phyloP scores from a whole-genome alignment of 53 echinoderm and acorn worm genomes.

The Antedon mediterranea region DNA sequence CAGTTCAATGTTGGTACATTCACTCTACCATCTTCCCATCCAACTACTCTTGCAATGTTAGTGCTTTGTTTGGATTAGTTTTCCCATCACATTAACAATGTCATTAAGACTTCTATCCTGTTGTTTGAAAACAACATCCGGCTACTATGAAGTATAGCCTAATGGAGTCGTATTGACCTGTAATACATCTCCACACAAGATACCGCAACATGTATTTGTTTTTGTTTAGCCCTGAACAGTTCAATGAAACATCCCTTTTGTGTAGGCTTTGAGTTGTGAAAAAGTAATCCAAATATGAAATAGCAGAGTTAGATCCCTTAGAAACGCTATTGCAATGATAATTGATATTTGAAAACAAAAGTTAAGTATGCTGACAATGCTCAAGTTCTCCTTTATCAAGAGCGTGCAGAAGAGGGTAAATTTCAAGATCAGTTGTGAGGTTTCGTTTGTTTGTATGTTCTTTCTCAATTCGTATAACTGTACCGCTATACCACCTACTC shows the following conservation, averaged over 20 bases:
- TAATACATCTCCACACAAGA: not conserved
- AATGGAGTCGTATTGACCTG: not conserved
- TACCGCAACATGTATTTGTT: not conserved
- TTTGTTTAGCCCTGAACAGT: not conserved
- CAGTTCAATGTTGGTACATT: not conserved
- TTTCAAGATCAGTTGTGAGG: constrained; percentile 10
- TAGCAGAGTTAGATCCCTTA: too few relatives aligned
- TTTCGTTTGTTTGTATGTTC: constrained; percentile 5
- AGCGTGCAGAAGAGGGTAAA: constrained; percentile 12
- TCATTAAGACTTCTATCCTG: not conserved
- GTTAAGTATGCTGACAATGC: too few relatives aligned
- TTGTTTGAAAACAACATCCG: not conserved
- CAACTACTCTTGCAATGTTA: not conserved
- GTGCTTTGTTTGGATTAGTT: not conserved
- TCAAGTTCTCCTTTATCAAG: too few relatives aligned
- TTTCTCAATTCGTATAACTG: constrained; percentile 11
- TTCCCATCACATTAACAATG: not conserved
- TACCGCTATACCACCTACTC: constrained; percentile 12
- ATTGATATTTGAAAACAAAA: too few relatives aligned
- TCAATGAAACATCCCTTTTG: too few relatives aligned
- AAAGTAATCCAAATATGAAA: too few relatives aligned
- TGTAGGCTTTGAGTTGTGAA: too few relatives aligned
- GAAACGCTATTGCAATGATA: too few relatives aligned
- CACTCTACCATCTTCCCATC: not conserved
- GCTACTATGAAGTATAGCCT: not conserved